phyloP scores from a whole-genome alignment of 2,888 invertebrate species.

The Dimorphilus gyrociliatus region DNA sequence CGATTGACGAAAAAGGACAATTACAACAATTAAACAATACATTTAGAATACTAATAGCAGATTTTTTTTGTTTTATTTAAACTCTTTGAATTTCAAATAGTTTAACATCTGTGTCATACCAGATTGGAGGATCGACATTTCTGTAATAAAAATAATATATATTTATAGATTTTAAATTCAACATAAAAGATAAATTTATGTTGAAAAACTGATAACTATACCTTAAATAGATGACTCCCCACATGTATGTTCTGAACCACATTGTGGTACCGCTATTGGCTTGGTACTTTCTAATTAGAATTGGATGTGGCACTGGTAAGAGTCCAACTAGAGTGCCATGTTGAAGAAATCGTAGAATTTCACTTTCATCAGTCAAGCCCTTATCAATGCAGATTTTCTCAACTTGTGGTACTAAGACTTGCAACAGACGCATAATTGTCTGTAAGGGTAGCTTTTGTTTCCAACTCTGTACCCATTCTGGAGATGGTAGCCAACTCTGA shows the following conservation, averaged over 20 bases:
- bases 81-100: slow-evolving; percentile 81
- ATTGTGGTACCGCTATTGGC: slow-evolving; percentile 95
- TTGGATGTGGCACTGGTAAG: slow-evolving; percentile 95
- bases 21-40: no score
- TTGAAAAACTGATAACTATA: slow-evolving; percentile 38
- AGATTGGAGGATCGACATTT: slow-evolving; percentile 94
- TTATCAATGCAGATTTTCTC: slow-evolving; percentile 99
- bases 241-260: slow-evolving; percentile 99
- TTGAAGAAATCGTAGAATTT: slow-evolving; percentile 94
- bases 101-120: slow-evolving; percentile 98
- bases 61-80: no score
- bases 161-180: no score
- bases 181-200: slow-evolving; percentile 1
- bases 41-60: no score
- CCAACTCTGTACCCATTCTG: slow-evolving; percentile 57
- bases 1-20: no score
- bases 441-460: slow-evolving; percentile 89
- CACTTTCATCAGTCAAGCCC: slow-evolving; percentile 94
- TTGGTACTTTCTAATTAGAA: slow-evolving; percentile 94
- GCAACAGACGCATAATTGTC: slow-evolving; percentile 93
- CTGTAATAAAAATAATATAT: slow-evolving; percentile 44
- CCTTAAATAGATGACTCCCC: slow-evolving; percentile 96
- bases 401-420: slow-evolving; percentile 96
- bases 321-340: slow-evolving; percentile 94
- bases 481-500: no score